A percentile compares a stretch with the other conserved stretches of the same genome.
These are phyloP conservation scores for Sebastes diaconus DNA, from an alignment of 2,797 vertebrate species.

Conservation along the genomic window DNA sequence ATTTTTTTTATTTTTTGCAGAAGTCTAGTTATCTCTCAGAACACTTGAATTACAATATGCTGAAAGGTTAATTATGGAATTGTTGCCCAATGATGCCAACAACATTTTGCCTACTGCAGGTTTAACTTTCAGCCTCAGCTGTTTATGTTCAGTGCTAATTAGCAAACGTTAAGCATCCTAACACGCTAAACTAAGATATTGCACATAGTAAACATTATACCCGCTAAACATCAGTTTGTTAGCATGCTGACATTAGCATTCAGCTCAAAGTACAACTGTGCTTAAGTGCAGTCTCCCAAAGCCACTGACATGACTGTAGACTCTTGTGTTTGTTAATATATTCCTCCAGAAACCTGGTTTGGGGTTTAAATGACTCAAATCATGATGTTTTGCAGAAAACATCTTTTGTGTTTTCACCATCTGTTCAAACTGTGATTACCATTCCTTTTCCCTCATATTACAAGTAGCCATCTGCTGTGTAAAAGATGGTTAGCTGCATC, in stretches of 20 bases:
- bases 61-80: too few relatives aligned
- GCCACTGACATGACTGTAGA: background rate
- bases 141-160: background rate
- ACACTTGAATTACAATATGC: too few relatives aligned
- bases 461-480: background rate
- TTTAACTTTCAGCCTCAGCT: background rate
- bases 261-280: background rate
- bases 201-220: background rate
- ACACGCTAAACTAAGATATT: background rate
- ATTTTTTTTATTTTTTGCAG: accelerated
- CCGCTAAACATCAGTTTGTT: background rate
- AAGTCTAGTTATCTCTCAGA: background rate
- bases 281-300: background rate
- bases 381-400: background rate
- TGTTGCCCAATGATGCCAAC: too few relatives aligned
- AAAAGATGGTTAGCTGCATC: background rate
- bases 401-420: background rate
- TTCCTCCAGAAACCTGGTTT: background rate
- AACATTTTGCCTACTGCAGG: too few relatives aligned
- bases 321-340: background rate
- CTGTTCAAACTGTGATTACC: background rate
- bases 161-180: background rate
- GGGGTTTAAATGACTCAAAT: background rate
- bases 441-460: background rate
- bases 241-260: background rate